Percentiles rank a stretch among this genome's conserved stretches.
These are phyloP conservation scores for Battus philenor DNA, from an alignment of 1,140 invertebrate species.

Conservation along the genomic window DNA sequence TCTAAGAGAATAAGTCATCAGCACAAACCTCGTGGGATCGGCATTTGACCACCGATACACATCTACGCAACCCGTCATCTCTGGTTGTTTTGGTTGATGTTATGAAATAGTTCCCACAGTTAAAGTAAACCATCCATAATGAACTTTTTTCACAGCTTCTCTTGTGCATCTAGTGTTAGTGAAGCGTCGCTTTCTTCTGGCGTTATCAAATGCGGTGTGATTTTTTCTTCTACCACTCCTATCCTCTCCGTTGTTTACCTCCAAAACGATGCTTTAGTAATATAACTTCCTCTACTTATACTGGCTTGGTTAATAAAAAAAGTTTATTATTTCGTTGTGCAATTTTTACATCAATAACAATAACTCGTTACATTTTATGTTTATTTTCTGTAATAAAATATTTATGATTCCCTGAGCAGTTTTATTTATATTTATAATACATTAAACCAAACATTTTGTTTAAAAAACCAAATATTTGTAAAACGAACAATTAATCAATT, in stretches of 20 bases:
- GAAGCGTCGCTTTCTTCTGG: slow-evolving; percentile 31
- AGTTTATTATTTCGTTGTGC: too few species aligned
- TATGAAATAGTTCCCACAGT: too few species aligned
- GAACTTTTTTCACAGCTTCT: slow-evolving; percentile 5
- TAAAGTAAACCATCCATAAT: too few species aligned
- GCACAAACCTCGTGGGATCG: background rate
- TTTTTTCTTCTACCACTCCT: slow-evolving; percentile 21
- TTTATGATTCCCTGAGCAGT: slow-evolving; percentile 18
- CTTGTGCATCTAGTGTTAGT: slow-evolving; percentile 6
- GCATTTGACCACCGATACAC: background rate
- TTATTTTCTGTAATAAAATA: slow-evolving; percentile 29
- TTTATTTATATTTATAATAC: slow-evolving; percentile 21
- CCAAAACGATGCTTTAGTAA: slow-evolving; percentile 16
- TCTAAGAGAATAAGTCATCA: slow-evolving; percentile 9
- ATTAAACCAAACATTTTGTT: background rate
- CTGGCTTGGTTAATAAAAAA: background rate
- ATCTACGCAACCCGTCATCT: slow-evolving; percentile 9
- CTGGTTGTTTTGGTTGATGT: slow-evolving; percentile 3
- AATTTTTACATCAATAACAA: too few species aligned
- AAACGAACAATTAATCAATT: background rate
- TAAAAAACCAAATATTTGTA: background rate
- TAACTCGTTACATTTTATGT: too few species aligned
- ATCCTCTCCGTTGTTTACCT: slow-evolving; percentile 34
- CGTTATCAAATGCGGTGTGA: slow-evolving; percentile 41
- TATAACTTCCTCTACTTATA: slow-evolving; percentile 4